A percentile compares a stretch with the other conserved stretches of the same genome.
Evolutionary conservation across 1,140 invertebrate species (phyloP).

Genomic region (Conus ventricosus): DNA sequence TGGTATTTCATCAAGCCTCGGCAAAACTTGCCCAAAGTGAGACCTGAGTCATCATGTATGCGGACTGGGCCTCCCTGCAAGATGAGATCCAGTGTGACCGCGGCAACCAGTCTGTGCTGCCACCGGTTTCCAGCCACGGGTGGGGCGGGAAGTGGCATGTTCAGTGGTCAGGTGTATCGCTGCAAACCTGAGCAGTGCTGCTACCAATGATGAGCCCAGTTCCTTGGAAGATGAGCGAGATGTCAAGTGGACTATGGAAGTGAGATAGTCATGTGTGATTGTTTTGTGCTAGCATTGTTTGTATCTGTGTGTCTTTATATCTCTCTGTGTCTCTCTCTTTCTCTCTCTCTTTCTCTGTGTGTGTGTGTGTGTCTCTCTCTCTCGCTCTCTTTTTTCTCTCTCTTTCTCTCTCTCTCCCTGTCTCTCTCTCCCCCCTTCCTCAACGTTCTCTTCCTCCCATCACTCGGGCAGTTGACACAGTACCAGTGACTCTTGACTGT

Average conservation of each 20-base stretch:
- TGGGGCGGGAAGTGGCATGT: conserved; percentile 88
- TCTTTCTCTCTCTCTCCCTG: too few relatives aligned
- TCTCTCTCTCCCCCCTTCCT: too few relatives aligned
- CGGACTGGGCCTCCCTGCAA: conserved; percentile 73
- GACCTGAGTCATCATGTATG: conserved; percentile 86
- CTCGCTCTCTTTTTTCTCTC: too few relatives aligned
- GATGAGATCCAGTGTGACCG: conserved; percentile 76
- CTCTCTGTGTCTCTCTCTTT: not conserved
- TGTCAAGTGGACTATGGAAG: conserved; percentile 93
- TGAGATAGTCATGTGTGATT: conserved; percentile 58
- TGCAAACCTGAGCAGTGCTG: conserved; percentile 82
- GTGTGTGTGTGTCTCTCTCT: too few relatives aligned
- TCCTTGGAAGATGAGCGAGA: conserved; percentile 78
- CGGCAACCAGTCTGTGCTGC: conserved; percentile 86
- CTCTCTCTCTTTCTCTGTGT: not conserved
- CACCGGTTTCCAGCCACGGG: conserved; percentile 86
- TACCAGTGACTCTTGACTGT: too few relatives aligned
- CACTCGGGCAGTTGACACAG: too few relatives aligned
- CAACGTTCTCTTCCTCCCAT: too few relatives aligned
- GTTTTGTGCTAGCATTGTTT: not conserved
- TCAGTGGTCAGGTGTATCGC: conserved; percentile 86
- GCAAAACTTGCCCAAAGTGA: conserved; percentile 79
- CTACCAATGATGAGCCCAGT: conserved; percentile 65
- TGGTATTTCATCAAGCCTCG: not conserved
- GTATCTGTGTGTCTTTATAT: not conserved